A percentile compares a stretch with the other conserved stretches of the same genome.
Evolutionary conservation across 2,888 invertebrate genomes (phyloP).

Genomic region (Aporophyla nigra): DNA sequence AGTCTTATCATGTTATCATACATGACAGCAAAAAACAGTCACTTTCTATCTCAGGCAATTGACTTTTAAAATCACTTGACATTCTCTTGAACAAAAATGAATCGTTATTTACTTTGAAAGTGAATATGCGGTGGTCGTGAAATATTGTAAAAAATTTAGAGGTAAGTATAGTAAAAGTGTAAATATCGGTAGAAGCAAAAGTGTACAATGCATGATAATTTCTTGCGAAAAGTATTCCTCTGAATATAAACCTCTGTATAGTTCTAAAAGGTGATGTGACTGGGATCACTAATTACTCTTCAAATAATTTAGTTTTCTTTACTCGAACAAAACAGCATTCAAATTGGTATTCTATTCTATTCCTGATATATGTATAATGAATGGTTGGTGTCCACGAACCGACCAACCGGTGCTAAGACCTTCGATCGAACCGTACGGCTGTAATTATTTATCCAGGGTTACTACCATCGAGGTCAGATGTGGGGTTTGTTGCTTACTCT

Average conservation of each 20-base stretch:
- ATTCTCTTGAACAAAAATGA: slow-evolving; percentile 16
- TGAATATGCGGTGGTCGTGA: slow-evolving; percentile 8
- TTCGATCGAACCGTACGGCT: background rate
- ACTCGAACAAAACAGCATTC: background rate
- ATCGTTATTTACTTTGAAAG: slow-evolving; percentile 25
- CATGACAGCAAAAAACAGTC: slow-evolving; percentile 4
- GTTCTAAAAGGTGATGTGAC: background rate
- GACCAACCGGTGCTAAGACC: too few species aligned
- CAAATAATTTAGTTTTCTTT: background rate
- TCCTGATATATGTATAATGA: too few species aligned
- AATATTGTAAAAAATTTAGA: slow-evolving; percentile 9
- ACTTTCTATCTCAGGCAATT: slow-evolving; percentile 36
- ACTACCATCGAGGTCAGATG: background rate
- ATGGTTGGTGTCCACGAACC: too few species aligned
- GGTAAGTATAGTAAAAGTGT: slow-evolving; percentile 6
- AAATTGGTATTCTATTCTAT: background rate
- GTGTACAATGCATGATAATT: background rate
- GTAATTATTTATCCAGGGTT: background rate
- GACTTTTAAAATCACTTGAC: slow-evolving; percentile 33
- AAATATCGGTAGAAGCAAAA: background rate
- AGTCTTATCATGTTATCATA: slow-evolving; percentile 8
- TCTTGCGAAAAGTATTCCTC: background rate
- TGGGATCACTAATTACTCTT: background rate
- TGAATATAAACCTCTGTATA: background rate
- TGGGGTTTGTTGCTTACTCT: background rate